phyloP scores from a whole-genome alignment of 2,888 invertebrate species.

The Sesia bembeciformis region DNA sequence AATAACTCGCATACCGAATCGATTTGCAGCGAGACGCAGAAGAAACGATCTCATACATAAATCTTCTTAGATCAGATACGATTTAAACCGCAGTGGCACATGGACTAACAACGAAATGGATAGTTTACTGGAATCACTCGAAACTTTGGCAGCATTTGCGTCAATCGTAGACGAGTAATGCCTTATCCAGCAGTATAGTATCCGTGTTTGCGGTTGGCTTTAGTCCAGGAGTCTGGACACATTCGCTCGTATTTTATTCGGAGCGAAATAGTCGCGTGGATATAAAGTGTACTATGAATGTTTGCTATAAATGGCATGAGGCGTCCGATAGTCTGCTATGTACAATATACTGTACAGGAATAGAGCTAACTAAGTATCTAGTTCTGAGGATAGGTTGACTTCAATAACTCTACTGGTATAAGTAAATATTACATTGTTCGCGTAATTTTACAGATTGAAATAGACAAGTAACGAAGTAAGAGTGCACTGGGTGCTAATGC shows the following conservation, averaged over 20 bases:
- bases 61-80: constrained; percentile 38
- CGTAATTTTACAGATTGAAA: no score
- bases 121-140: no score
- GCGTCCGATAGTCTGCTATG: constrained; percentile 50
- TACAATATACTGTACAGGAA: constrained; percentile 11
- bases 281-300: constrained; percentile 50
- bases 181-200: neutral
- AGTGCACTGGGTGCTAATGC: no score
- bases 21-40: constrained; percentile 16
- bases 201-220: constrained; percentile 27
- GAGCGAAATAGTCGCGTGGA: constrained; percentile 47
- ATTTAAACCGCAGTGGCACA: constrained; percentile 1
- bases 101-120: neutral
- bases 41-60: constrained; percentile 22
- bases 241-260: constrained; percentile 53
- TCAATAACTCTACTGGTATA: no score
- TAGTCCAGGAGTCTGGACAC: constrained; percentile 36
- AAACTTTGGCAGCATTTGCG: no score
- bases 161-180: neutral
- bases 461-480: no score
- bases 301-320: constrained; percentile 43
- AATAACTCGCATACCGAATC: constrained; percentile 17
- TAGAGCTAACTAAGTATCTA: no score
- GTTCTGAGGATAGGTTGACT: no score
- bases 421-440: no score